phyloP scores from a whole-genome alignment of 2,797 vertebrate genomes.

The Gadopsis bispinosus region DNA sequence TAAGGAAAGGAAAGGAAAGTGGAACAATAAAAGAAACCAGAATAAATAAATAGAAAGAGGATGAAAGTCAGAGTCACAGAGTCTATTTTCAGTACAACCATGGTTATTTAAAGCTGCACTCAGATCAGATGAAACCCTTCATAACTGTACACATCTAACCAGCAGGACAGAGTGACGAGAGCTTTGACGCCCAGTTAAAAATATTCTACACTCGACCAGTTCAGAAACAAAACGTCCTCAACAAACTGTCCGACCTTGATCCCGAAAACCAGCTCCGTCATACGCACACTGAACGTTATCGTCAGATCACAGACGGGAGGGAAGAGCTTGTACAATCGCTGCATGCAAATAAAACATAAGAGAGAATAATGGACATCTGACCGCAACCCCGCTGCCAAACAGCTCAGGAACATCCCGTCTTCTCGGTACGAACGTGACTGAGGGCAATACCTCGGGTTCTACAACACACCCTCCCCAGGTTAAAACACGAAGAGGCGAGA shows the following conservation, averaged over 20 bases:
- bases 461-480: background rate
- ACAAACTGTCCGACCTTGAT: background rate
- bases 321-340: background rate
- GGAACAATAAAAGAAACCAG: background rate
- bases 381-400: background rate
- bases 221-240: background rate
- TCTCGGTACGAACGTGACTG: background rate
- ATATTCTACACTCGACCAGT: slow-evolving; percentile 4
- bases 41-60: background rate
- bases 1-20: background rate
- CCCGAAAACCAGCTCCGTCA: background rate
- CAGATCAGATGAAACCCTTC: slow-evolving; percentile 6
- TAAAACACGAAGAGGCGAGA: background rate
- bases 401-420: no score
- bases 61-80: background rate
- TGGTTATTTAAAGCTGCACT: slow-evolving; percentile 44
- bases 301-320: slow-evolving; percentile 5
- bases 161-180: background rate
- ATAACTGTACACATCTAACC: background rate
- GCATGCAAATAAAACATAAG: slow-evolving; percentile 22
- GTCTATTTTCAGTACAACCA: slow-evolving; percentile 39
- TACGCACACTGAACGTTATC: background rate
- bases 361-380: slow-evolving; percentile 19
- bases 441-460: background rate
- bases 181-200: slow-evolving; percentile 7